Base-by-base conservation (phyloP, 2,797 vertebrate genomes). In the Gambelia wislizenii region DNA sequence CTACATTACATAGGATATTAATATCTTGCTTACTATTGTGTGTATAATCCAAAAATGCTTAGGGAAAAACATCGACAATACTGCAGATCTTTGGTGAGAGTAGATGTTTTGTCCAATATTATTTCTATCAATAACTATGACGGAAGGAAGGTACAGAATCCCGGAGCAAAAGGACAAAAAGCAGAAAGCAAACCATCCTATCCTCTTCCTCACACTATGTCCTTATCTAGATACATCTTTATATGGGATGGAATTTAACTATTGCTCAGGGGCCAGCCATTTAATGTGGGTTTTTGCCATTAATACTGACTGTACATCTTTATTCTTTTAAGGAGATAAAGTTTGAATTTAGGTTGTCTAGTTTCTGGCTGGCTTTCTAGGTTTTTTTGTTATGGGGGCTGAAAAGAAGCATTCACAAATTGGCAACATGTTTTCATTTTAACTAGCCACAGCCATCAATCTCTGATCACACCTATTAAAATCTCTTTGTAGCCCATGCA, bases 381-480 rank as follows among this genome's bases (percentile, higher is more conserved):
- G n/a, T 0, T 33, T 36, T 75, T 6, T 52, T 87, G 42, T 86
- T 47, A n/a, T 56, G 69, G 74, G 79, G 36, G 83, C 89, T 93
- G 85, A 67, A 94, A 93, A 94, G 2, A 83, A 95, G 79, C 90
- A 94, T 47, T 70, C 90, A 87, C 61, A 92, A 91, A 90, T 88
- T 91, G 89, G 85, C 92, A 92, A 86, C 86, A 85, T 90, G 81
- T 91, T 95, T 94, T 87, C 93, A 92, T 90, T 88, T 81, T 89
- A 86, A 90, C 94, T 93, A 91, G 83, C 92, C 87, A 94, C 80
- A 93, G 90, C 91, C 91, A 93, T 95, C 95, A 90, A 92, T 95
- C 94, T 96, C 93, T 93, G 94, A 94, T 94, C 95, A 93, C 84
- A 94, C 93, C 94, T 90, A 94, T 92, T 95, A 96, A 92, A 92